Conservation (phyloP, 2,113 vertebrate species). For the Laticauda colubrina region DNA sequence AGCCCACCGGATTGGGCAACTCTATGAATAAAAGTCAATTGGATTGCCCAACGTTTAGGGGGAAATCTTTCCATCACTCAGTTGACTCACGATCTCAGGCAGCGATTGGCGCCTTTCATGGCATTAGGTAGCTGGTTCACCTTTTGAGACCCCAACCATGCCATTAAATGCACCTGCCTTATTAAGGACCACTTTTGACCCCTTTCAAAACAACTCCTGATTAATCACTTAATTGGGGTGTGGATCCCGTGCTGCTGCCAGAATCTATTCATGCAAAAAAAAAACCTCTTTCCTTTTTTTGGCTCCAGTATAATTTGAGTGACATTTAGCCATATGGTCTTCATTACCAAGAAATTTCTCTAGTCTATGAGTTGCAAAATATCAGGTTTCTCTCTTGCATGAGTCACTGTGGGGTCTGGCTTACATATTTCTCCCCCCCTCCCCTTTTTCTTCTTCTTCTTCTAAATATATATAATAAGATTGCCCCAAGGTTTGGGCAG, state of each 20-base stretch:
- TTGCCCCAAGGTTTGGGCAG: slow-evolving; percentile 29
- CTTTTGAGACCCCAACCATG: not conserved
- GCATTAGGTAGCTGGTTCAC: not conserved
- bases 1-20: not conserved
- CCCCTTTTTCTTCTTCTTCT: not conserved
- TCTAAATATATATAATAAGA: slow-evolving; percentile 18
- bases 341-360: slow-evolving; percentile 48
- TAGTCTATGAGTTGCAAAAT: slow-evolving; percentile 46
- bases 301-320: not conserved
- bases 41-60: not conserved
- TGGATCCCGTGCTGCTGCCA: not conserved
- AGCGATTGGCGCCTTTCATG: not conserved
- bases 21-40: not conserved
- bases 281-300: not conserved
- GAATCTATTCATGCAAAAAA: not conserved
- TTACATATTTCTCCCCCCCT: not conserved
- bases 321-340: slow-evolving; percentile 42
- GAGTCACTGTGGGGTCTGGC: slow-evolving; percentile 32
- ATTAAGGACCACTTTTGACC: not conserved
- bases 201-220: not conserved
- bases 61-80: not conserved
- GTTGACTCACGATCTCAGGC: not conserved
- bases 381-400: slow-evolving; percentile 39
- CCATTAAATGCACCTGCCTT: not conserved
- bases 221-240: not conserved